phyloP scores from a whole-genome alignment of 1,140 invertebrate species.

The Frieseomelitta varia region DNA sequence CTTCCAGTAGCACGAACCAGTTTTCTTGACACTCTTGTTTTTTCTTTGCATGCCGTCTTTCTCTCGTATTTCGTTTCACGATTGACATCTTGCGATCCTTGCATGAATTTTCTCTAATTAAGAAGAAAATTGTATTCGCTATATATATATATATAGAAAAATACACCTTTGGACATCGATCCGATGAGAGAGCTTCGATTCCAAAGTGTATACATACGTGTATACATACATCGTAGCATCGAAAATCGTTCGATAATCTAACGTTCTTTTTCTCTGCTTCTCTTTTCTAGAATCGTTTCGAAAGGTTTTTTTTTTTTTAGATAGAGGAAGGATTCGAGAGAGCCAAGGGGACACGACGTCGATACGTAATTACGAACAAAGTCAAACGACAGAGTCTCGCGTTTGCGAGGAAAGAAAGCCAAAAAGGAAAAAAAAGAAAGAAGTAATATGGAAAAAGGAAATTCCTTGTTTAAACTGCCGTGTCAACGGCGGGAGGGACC shows the following conservation, averaged over 20 bases:
- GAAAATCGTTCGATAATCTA: too few species aligned
- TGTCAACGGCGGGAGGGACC: not conserved
- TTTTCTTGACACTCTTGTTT: not conserved
- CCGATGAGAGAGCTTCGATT: too few species aligned
- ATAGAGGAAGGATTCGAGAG: too few species aligned
- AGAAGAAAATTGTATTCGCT: not conserved
- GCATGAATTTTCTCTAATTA: slow-evolving; percentile 5
- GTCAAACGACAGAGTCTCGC: not conserved
- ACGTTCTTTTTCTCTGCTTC: not conserved
- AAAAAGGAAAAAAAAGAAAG: not conserved
- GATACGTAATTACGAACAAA: too few species aligned
- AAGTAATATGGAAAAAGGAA: not conserved
- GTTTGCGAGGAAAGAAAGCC: not conserved
- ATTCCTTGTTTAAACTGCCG: not conserved
- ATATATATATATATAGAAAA: too few species aligned
- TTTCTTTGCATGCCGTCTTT: slow-evolving; percentile 13
- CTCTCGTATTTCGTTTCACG: not conserved
- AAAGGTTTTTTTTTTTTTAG: too few species aligned
- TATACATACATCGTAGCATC: too few species aligned
- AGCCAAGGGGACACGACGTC: too few species aligned
- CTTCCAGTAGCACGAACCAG: slow-evolving; percentile 12
- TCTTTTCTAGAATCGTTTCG: not conserved
- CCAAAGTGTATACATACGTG: too few species aligned
- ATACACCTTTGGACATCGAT: too few species aligned
- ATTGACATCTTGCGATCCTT: not conserved